phyloP scores from a whole-genome alignment of 2,888 invertebrate genomes.

The Dryococelus australis region DNA sequence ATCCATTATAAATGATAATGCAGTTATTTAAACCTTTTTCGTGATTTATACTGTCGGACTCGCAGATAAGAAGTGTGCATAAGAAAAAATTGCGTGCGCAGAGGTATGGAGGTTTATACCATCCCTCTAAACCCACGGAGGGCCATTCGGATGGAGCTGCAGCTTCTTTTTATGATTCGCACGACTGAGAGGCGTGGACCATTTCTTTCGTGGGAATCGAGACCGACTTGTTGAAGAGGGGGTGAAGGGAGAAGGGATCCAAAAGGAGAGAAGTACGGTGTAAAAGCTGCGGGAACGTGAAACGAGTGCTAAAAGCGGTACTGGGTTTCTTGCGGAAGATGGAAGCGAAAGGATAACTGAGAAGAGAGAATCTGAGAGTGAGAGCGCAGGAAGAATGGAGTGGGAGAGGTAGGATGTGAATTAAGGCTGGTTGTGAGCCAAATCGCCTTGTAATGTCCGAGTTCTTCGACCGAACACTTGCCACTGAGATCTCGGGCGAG shows the following conservation, averaged over 20 bases:
- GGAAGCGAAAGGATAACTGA: not conserved
- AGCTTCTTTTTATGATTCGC: conserved; percentile 1
- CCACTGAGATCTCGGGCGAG: not conserved
- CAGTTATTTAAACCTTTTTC: not conserved
- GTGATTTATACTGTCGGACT: not conserved
- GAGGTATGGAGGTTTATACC: not conserved
- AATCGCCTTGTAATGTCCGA: conserved; percentile 6
- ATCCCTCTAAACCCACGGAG: not conserved
- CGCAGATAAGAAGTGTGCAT: not conserved
- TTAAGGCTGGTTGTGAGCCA: conserved; percentile 11
- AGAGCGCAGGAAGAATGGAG: not conserved
- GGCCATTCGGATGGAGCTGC: not conserved
- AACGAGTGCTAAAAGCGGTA: not conserved
- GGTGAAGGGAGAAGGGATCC: not conserved
- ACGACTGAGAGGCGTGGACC: not conserved
- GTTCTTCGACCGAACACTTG: not conserved
- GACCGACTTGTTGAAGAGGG: not conserved
- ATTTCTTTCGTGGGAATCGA: conserved; percentile 16
- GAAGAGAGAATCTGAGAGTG: not conserved
- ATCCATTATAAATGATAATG: conserved; percentile 16
- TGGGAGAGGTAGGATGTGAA: not conserved
- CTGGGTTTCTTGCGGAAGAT: not conserved
- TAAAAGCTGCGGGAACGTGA: conserved; percentile 1
- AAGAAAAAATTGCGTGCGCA: conserved; percentile 16
- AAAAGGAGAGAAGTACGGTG: conserved; percentile 6